Evolutionary conservation across 2,113 vertebrate species (phyloP), one percentile per base, ranked within the genome.

Genomic region (Brachyistius frenatus): DNA sequence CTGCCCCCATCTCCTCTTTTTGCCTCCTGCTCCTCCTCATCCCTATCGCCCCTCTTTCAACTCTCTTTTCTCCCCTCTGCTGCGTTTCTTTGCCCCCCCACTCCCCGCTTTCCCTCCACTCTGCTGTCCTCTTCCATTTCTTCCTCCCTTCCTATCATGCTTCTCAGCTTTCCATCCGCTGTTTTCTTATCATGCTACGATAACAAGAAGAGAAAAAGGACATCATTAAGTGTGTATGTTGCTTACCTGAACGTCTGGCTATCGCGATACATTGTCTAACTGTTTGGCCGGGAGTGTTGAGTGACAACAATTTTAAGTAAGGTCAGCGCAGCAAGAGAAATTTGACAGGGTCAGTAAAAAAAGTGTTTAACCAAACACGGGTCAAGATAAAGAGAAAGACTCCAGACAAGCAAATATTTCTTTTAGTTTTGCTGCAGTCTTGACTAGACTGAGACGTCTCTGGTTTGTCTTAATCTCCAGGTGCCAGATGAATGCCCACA

Each of bases 111-210:
- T 61, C 47, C 31, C 58, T 61, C 10, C 46, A 2, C 44, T 2
- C 2, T 60, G 50, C 50, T 36, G 61, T 39, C 58, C 58, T 35
- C 44, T 57, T 41, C 69, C 23, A 23, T 23, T 23, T 23, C 53
- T 47, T 55, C 16, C 50, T 78, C 39, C 39, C 66, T 49, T 82
- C 81, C 81, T 88, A 81, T 92, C 86, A 78, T 33, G 49, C 44
- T 30, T 66, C 73, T 88, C 78, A 78, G 73, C 76, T 83, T 88
- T 85, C 78, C 77, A 70, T 62, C 71, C 78, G 11, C 67, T 41
- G 47, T 75, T 81, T 89, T 79, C 81, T 93, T 91, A 91, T 92
- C 90, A 61, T 7, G 23, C 33, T 54, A 30, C 41, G 85, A 92
- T 89, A 91, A 84, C 68, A 82, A 83, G 39, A 76, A 88, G 81